Base-by-base conservation (phyloP, 2,888 invertebrate species). In the Cataglyphis rosenhaueri region DNA sequence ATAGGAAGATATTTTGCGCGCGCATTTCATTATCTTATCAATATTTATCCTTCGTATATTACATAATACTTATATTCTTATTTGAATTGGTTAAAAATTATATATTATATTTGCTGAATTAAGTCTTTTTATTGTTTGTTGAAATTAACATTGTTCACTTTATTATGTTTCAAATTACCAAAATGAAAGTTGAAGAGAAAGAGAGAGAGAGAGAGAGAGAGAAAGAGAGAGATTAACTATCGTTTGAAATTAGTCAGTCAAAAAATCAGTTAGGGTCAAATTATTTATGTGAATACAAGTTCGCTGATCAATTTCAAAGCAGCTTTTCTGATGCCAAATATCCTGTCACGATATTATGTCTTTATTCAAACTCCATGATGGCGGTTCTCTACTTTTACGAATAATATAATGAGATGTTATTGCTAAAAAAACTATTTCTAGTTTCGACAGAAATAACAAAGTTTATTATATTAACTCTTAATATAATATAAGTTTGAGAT, bases 251-350 rank as follows among this genome's bases (percentile, higher is more conserved):
- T 81, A 81, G 88, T 89, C 89, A 25, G 25, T 25, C 25, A 25
- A 1, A 25, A 25, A 25, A 25, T 25, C 25, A 25, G 25, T 25
- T 25, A 88, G 85, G 88, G 87, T 85, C 85, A 82, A 85, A 83
- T 84, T 83, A 89, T 32, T 87, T 85, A 82, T 89, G 88, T 88
- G 89, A 89, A 18, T 48, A 48, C 89, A 83, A 87, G 85, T 88
- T 75, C 65, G 83, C 70, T 83, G 84, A 89, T 87, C 70, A 89
- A 83, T 87, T 38, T 85, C 55, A 55, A 65, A 84, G 87, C 75
- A 86, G 68, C 38, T 83, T 85, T 66, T 79, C 74, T 71, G 82
- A 85, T 83, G 59, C 83, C 66, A 48, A 79, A 75, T 78, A 83
- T 79, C 78, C 44, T 29, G 48, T 48, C 61, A 52, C 48, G 57